These are phyloP conservation scores for Lasioglossum morio DNA, from an alignment of 2,888 invertebrate genomes.

Conservation along the genomic window DNA sequence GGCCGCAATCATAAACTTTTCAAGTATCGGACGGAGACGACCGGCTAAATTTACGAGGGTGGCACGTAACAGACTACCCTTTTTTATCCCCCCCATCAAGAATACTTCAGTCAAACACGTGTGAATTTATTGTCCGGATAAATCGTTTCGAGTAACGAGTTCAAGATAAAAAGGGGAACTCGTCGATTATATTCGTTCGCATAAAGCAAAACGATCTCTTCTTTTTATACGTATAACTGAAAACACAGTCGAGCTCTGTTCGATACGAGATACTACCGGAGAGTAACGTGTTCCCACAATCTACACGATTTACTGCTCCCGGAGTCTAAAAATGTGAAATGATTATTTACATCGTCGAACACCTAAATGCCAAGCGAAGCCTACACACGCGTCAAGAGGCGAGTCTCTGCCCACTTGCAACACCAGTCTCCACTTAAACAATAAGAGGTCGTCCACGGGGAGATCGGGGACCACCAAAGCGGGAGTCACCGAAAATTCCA, in stretches of 20 bases:
- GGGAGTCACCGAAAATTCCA: neutral
- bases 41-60: constrained; percentile 7
- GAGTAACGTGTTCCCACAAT: neutral
- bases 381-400: neutral
- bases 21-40: constrained; percentile 8
- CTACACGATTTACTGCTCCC: neutral
- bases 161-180: neutral
- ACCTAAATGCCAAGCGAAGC: neutral
- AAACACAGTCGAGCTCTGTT: neutral
- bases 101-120: constrained; percentile 3
- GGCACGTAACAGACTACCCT: neutral
- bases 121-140: constrained; percentile 12
- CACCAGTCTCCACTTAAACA: neutral
- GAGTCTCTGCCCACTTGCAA: neutral
- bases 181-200: neutral
- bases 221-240: neutral
- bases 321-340: constrained; percentile 13
- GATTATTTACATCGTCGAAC: constrained; percentile 3
- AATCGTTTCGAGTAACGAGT: constrained; percentile 1
- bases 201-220: neutral
- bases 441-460: neutral
- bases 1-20: constrained; percentile 7
- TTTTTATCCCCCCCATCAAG: constrained; percentile 5
- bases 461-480: neutral
- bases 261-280: neutral